phyloP scores from a whole-genome alignment of 2,113 vertebrate species.

The Thunnus thynnus region DNA sequence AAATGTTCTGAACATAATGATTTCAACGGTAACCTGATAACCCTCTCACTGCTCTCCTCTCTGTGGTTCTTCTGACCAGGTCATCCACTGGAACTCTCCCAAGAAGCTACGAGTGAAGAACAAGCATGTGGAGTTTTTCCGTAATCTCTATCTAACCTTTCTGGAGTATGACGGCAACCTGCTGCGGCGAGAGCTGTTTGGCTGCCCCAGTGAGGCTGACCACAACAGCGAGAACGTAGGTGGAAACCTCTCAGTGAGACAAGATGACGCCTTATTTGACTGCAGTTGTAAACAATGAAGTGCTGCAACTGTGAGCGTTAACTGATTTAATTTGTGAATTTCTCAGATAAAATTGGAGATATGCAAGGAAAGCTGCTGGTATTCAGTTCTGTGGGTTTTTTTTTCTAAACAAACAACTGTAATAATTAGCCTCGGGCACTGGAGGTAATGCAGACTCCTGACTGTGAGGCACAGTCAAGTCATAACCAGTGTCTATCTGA shows the following conservation, averaged over 20 bases:
- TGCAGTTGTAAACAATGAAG: no score
- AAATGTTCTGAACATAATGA: neutral
- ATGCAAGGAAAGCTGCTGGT: neutral
- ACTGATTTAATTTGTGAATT: neutral
- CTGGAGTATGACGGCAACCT: conserved; percentile 98
- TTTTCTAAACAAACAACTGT: neutral
- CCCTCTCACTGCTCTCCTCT: neutral
- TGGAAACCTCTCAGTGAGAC: conserved; percentile 19
- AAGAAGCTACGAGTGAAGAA: conserved; percentile 98
- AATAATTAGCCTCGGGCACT: neutral
- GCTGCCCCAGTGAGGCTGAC: conserved; percentile 95
- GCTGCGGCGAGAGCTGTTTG: conserved; percentile 94
- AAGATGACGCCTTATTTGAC: neutral
- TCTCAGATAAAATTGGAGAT: neutral
- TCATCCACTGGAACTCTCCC: conserved; percentile 99
- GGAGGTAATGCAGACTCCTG: neutral
- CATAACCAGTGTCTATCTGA: neutral
- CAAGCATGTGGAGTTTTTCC: conserved; percentile 99
- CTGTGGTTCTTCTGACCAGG: conserved; percentile 81
- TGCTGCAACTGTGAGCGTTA: neutral
- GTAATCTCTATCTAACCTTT: conserved; percentile 98
- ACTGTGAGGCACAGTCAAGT: no score
- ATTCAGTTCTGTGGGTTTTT: neutral
- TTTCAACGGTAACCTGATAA: neutral
- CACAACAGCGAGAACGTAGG: conserved; percentile 97